These are phyloP conservation scores for Talpa occidentalis DNA, from an alignment of 2,113 vertebrate genomes.

Conservation along the genomic window DNA sequence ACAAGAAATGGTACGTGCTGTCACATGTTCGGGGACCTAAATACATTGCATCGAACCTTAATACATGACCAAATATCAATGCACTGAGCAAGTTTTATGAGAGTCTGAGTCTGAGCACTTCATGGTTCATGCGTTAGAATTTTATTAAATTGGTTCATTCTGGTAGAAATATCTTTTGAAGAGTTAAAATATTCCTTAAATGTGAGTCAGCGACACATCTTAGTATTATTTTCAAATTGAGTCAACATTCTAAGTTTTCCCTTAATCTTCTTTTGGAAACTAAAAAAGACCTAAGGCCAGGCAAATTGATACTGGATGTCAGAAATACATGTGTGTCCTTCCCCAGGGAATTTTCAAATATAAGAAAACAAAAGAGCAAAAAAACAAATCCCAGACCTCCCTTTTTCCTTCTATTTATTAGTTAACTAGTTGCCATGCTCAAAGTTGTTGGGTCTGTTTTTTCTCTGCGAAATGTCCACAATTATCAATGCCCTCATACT, in stretches of 20 bases:
- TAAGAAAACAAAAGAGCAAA: conserved; percentile 27
- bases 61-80: conserved; percentile 23
- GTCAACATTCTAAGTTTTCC: conserved; percentile 47
- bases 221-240: conserved; percentile 44
- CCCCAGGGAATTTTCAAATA: conserved; percentile 47
- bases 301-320: neutral
- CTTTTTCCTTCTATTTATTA: neutral
- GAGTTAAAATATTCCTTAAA: conserved; percentile 36
- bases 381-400: neutral
- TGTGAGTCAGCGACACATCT: neutral
- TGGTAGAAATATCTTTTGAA: conserved; percentile 30
- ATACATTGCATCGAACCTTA: neutral
- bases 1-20: neutral
- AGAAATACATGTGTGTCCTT: conserved; percentile 13
- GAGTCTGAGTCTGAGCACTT: conserved; percentile 17
- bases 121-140: conserved; percentile 44
- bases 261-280: conserved; percentile 47
- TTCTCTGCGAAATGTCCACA: neutral
- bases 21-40: neutral
- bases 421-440: conserved; percentile 14
- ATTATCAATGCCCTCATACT: neutral
- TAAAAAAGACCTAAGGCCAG: conserved; percentile 17
- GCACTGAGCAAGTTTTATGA: conserved; percentile 16
- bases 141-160: conserved; percentile 37
- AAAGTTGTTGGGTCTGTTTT: neutral